These are phyloP conservation scores for Hydroisotoma schaefferi DNA, from an alignment of 2,888 invertebrate genomes.

Conservation along the genomic window DNA sequence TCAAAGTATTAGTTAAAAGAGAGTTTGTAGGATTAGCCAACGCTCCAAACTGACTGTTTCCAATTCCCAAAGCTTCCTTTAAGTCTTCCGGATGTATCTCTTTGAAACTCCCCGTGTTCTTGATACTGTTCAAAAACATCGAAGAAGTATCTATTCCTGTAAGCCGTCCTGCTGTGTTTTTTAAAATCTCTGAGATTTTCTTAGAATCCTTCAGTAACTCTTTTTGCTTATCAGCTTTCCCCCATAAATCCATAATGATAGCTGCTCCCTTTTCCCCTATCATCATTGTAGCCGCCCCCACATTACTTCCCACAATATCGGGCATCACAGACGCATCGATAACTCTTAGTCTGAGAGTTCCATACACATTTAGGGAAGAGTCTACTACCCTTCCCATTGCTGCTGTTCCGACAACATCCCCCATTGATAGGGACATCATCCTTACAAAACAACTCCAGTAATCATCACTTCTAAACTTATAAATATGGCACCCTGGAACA, in stretches of 20 bases:
- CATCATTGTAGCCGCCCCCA: slow-evolving; percentile 19
- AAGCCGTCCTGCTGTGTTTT: background rate
- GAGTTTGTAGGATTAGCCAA: no score
- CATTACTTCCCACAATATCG: slow-evolving; percentile 14
- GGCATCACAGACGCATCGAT: slow-evolving; percentile 36
- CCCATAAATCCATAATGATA: slow-evolving; percentile 18
- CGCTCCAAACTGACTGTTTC: no score
- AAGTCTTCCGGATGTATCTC: background rate
- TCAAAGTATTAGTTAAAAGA: no score
- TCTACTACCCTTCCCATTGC: slow-evolving; percentile 36
- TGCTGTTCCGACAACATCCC: slow-evolving; percentile 23
- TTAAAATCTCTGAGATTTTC: background rate
- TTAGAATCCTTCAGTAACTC: background rate
- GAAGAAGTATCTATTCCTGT: background rate
- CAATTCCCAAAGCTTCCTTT: background rate
- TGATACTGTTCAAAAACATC: background rate
- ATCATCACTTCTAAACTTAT: slow-evolving; percentile 7
- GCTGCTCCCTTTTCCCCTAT: slow-evolving; percentile 36
- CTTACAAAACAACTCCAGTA: slow-evolving; percentile 33
- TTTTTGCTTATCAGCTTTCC: background rate
- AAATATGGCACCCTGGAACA: slow-evolving; percentile 24
- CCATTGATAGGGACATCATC: slow-evolving; percentile 18
- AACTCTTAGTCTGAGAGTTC: slow-evolving; percentile 29
- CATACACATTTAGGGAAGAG: slow-evolving; percentile 26
- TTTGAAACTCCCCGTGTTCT: background rate